These are phyloP conservation scores for Ferrisia virgata DNA, from an alignment of 2,888 invertebrate genomes.

Conservation along the genomic window DNA sequence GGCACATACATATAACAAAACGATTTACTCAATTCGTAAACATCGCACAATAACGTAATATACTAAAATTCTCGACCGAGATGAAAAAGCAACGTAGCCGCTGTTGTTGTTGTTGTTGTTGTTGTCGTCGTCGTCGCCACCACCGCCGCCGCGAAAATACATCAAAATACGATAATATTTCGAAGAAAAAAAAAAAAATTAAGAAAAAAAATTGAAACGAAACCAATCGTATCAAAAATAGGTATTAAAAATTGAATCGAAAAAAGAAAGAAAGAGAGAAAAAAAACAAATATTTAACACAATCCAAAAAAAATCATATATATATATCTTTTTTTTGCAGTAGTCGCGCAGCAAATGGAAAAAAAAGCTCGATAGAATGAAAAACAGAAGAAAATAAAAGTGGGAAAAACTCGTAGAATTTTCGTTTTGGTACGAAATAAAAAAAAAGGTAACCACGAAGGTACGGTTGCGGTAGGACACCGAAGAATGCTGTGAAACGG, in stretches of 20 bases:
- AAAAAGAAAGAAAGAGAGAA: not conserved
- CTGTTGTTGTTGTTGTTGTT: too few species aligned
- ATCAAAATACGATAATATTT: too few species aligned
- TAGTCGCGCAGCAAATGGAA: not conserved
- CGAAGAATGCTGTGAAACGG: constrained; percentile 38
- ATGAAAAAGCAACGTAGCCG: not conserved
- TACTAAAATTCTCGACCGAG: not conserved
- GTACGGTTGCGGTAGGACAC: constrained; percentile 44
- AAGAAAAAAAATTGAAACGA: too few species aligned
- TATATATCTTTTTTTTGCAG: too few species aligned
- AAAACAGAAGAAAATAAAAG: not conserved
- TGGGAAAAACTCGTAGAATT: not conserved
- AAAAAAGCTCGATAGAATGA: too few species aligned
- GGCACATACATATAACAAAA: constrained; percentile 3
- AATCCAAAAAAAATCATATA: constrained; percentile 4
- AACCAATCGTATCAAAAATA: too few species aligned
- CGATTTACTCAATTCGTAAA: constrained; percentile 8
- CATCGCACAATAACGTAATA: constrained; percentile 31
- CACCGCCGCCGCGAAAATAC: too few species aligned
- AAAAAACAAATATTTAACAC: not conserved
- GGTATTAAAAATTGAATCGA: too few species aligned
- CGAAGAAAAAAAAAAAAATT: too few species aligned
- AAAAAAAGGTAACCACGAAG: constrained; percentile 42
- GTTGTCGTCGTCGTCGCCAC: too few species aligned
- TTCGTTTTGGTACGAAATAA: not conserved